phyloP scores from a whole-genome alignment of 2,888 invertebrate genomes.

The Plagiodera versicolora region DNA sequence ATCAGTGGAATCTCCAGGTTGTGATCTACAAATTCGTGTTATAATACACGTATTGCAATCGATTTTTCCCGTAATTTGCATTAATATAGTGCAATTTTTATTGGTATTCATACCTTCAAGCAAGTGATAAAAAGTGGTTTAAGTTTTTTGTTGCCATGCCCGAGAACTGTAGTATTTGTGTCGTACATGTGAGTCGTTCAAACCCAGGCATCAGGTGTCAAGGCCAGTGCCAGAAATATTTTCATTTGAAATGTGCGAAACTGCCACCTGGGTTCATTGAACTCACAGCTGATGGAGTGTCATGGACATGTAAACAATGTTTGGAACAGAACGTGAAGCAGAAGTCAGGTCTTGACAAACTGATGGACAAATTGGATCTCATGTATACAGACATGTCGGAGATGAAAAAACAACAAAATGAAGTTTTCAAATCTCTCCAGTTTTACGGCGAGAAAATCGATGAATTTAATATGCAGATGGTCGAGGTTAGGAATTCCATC shows the following conservation, averaged over 20 bases:
- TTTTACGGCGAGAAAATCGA: neutral
- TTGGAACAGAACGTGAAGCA: constrained; percentile 4
- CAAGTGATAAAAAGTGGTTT: neutral
- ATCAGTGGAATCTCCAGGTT: constrained; percentile 4
- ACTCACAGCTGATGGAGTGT: constrained; percentile 4
- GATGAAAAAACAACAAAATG: constrained; percentile 3
- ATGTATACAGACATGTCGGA: neutral
- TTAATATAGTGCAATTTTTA: neutral
- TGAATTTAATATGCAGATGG: neutral
- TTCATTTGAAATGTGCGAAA: constrained; percentile 4
- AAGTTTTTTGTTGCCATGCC: constrained; percentile 3
- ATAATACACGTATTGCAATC: neutral
- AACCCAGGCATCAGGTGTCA: neutral
- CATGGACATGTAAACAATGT: constrained; percentile 5
- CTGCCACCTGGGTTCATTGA: constrained; percentile 1
- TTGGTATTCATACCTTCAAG: constrained; percentile 2
- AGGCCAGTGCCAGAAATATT: neutral
- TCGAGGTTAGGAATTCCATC: neutral
- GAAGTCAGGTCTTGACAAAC: constrained; percentile 1
- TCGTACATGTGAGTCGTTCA: constrained; percentile 1
- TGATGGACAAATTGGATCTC: neutral
- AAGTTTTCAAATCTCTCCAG: constrained; percentile 1
- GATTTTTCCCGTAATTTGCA: neutral
- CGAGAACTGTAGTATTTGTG: constrained; percentile 7
- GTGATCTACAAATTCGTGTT: constrained; percentile 6